Base-by-base conservation (phyloP, 1,140 invertebrate species). In the Oscheius sp. region DNA sequence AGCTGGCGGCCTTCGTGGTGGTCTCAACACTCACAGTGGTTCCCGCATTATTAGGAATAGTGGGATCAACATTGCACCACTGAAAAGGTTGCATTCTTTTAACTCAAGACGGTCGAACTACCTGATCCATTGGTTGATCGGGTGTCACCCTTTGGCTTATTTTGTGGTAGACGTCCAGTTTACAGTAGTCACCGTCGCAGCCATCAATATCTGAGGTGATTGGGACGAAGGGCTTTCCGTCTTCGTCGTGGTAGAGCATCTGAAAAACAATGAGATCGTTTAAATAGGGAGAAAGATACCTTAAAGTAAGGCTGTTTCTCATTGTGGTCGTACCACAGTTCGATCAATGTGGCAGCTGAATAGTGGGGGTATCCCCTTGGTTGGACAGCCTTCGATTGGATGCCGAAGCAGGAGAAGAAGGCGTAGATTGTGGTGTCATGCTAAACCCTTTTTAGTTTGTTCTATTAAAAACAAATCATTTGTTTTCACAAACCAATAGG, bases 391-490 rank as follows among this genome's bases (percentile, higher is more conserved):
- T 59, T 36, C 4, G 36, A 35, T 42, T 68, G 49, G 29, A 68
- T 61, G 3, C 52, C 49, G 35, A 68, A 35, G 26, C 49, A 49
- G 0, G 67, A 58, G 67, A 68, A 68, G 32, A 68, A 68, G 67
- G 67, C 67, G 32, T 68, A 68, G 26, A 68, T 38, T 20, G 67
- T 68, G 15, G 49, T 59, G 36, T 68, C 67, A 38, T 68, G 67
- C 67, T 68, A 36, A 29, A 59, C 13, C 7, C 31, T 18, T n/a
- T n/a, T n/a, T 3, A n/a, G n/a, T n/a, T n/a, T n/a, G 34, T 20
- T 64, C n/a, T n/a, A n/a, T 15, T 26, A 10, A 3, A 45, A 1
- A 3, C 23, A 23, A 2, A 3, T 52, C 29, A 29, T 4, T 18
- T n/a, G n/a, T n/a, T n/a, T n/a, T n/a, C n/a, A n/a, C n/a, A n/a